phyloP scores from a whole-genome alignment of 2,113 vertebrate species.

The Rissa tridactyla region DNA sequence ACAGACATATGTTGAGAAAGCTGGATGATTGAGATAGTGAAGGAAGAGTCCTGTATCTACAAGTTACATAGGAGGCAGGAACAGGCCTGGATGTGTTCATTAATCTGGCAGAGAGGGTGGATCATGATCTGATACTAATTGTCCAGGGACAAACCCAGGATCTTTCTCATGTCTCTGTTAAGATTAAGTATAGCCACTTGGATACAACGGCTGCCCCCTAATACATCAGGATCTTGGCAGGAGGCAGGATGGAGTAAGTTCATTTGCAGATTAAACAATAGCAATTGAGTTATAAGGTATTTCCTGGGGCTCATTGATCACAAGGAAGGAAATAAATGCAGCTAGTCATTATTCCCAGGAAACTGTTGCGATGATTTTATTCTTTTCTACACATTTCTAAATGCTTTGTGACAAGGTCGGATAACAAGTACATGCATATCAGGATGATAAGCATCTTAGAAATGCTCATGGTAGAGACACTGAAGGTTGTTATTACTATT shows the following conservation, averaged over 20 bases:
- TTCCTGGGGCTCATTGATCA: constrained; percentile 30
- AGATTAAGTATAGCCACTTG: neutral
- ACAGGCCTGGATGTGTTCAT: neutral
- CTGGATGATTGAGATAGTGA: neutral
- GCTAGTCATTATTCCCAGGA: constrained; percentile 26
- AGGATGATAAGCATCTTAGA: neutral
- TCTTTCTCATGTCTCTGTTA: neutral
- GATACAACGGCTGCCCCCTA: neutral
- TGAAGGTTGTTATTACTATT: constrained; percentile 7
- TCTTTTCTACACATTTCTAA: constrained; percentile 13
- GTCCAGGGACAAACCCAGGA: neutral
- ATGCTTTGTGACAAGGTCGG: neutral
- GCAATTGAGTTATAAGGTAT: neutral
- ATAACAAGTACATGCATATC: neutral
- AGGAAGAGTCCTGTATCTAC: neutral
- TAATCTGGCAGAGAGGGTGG: neutral
- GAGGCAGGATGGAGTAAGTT: neutral
- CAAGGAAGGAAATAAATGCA: constrained; percentile 4
- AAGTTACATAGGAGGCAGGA: neutral
- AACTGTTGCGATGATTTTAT: constrained; percentile 16
- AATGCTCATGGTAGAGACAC: neutral
- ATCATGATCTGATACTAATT: neutral
- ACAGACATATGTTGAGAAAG: neutral
- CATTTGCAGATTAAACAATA: constrained; percentile 29
- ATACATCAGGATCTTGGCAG: neutral